These are phyloP conservation scores for Hypsopygia costalis DNA, from an alignment of 2,888 invertebrate species.

Conservation along the genomic window DNA sequence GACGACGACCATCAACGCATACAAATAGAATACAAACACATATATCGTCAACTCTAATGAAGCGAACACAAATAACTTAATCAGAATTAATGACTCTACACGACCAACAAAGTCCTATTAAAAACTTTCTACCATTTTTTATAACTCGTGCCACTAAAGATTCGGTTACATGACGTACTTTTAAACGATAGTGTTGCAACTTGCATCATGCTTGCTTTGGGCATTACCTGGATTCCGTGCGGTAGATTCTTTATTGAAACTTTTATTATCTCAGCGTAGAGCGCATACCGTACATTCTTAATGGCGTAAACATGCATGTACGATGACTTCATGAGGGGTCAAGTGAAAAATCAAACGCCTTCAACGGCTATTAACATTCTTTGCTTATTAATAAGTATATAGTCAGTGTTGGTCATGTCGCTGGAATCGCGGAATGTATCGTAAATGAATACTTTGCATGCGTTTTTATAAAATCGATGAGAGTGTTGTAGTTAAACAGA, in stretches of 20 bases:
- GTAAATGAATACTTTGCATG: slow-evolving; percentile 23
- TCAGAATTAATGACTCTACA: slow-evolving; percentile 27
- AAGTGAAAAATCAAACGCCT: slow-evolving; percentile 50
- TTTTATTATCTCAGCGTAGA: slow-evolving; percentile 46
- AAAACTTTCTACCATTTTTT: slow-evolving; percentile 32
- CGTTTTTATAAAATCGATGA: slow-evolving; percentile 2
- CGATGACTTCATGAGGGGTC: slow-evolving; percentile 41
- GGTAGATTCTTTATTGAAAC: slow-evolving; percentile 41
- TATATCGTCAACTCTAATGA: slow-evolving; percentile 1
- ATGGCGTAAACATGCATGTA: slow-evolving; percentile 39
- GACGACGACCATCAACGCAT: slow-evolving; percentile 24
- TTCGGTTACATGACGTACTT: slow-evolving; percentile 6
- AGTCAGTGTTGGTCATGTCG: slow-evolving; percentile 35
- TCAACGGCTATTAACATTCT: slow-evolving; percentile 52
- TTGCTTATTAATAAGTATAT: slow-evolving; percentile 48
- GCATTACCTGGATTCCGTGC: slow-evolving; percentile 40
- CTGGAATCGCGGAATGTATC: slow-evolving; percentile 43
- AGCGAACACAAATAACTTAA: slow-evolving; percentile 25
- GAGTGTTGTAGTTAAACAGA: not conserved
- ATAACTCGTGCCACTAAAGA: no score
- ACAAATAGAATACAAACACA: slow-evolving; percentile 29
- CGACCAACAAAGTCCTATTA: slow-evolving; percentile 22
- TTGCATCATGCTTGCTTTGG: slow-evolving; percentile 40
- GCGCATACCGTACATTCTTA: slow-evolving; percentile 35
- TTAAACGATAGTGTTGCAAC: slow-evolving; percentile 20